Percentiles rank a stretch among this genome's conserved stretches.
These are phyloP conservation scores for Clarias platycephalus DNA, from an alignment of 2,797 vertebrate genomes.

Conservation along the genomic window DNA sequence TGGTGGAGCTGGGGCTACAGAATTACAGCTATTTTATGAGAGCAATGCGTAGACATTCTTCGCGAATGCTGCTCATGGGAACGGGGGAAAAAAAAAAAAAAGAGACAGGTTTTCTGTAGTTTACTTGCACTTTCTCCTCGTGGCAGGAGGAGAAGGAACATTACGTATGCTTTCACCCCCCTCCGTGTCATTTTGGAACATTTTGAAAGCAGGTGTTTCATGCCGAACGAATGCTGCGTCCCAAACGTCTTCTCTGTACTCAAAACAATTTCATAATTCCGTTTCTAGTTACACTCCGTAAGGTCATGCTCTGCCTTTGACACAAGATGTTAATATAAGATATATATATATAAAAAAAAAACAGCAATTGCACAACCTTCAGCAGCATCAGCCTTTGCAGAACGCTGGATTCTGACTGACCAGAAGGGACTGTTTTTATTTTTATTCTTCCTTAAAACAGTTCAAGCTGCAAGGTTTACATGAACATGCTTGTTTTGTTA, in stretches of 20 bases:
- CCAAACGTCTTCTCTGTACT: not conserved
- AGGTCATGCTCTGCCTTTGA: conserved; percentile 1
- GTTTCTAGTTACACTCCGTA: not conserved
- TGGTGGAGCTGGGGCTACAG: too few species aligned
- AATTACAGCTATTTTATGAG: too few species aligned
- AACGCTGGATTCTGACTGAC: not conserved
- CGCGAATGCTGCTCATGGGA: too few species aligned
- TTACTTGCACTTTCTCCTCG: not conserved
- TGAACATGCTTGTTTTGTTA: not conserved
- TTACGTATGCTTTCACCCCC: conserved; percentile 6
- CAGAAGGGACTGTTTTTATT: not conserved
- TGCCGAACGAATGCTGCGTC: conserved; percentile 3
- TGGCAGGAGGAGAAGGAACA: not conserved
- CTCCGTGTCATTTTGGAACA: not conserved
- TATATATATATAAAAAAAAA: not conserved
- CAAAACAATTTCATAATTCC: conserved; percentile 5
- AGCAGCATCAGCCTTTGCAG: not conserved
- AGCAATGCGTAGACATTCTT: too few species aligned
- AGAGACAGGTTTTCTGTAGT: too few species aligned
- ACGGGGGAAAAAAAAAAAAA: too few species aligned
- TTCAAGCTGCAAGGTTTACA: not conserved
- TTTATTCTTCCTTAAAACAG: not conserved
- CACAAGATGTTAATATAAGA: too few species aligned
- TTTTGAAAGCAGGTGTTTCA: conserved; percentile 8
- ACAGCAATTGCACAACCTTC: not conserved